phyloP scores from a whole-genome alignment of 2,113 vertebrate genomes.

The Cyanoramphus novaezelandiae region DNA sequence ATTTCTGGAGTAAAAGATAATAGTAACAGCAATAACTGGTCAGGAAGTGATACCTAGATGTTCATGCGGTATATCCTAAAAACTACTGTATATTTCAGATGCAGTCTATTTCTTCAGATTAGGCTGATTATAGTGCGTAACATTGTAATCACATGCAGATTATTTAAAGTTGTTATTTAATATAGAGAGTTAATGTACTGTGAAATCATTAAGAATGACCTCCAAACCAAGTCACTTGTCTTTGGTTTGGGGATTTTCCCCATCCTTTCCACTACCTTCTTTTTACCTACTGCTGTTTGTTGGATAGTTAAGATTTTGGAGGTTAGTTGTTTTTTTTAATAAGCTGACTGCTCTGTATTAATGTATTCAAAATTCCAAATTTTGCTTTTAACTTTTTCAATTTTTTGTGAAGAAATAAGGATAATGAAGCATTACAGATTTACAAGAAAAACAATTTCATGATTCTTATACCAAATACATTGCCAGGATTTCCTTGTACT shows the following conservation, averaged over 20 bases:
- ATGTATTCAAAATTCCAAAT: background rate
- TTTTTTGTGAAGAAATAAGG: background rate
- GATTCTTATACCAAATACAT: background rate
- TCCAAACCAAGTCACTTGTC: background rate
- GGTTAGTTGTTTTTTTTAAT: background rate
- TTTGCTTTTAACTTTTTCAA: background rate
- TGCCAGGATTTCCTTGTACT: conserved; percentile 22
- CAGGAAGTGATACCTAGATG: background rate
- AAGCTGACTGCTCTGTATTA: background rate
- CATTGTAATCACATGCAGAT: background rate
- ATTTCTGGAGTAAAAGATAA: background rate
- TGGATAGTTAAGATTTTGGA: background rate
- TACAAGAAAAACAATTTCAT: background rate
- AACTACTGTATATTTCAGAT: background rate
- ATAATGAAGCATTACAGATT: background rate
- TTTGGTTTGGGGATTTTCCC: background rate
- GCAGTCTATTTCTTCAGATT: background rate
- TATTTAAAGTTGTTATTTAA: conserved; percentile 31
- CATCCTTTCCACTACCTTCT: background rate
- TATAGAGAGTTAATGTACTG: conserved; percentile 11
- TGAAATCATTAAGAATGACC: conserved; percentile 32
- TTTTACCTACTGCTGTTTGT: background rate
- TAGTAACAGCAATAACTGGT: background rate
- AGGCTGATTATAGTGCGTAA: background rate
- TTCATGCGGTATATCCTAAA: background rate